A percentile compares a stretch with the other conserved stretches of the same genome.
phyloP scores from a whole-genome alignment of 2,888 invertebrate species.

The Leucophora obtusa region DNA sequence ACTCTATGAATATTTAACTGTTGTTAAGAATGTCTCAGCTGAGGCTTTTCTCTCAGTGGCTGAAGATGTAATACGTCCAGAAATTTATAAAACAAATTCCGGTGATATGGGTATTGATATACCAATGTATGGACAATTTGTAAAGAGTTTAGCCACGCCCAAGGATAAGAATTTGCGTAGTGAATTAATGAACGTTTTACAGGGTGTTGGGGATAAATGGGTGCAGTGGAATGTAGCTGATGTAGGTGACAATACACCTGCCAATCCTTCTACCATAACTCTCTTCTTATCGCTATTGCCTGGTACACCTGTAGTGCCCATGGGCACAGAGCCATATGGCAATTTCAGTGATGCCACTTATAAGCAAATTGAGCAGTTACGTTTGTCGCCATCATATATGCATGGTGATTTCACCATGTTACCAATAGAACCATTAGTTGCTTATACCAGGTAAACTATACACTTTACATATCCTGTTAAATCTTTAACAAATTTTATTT shows the following conservation, averaged over 20 bases:
- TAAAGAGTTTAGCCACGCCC: constrained; percentile 67
- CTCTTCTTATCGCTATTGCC: constrained; percentile 88
- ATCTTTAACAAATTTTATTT: neutral
- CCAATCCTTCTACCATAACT: constrained; percentile 79
- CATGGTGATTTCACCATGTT: constrained; percentile 81
- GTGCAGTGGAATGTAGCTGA: constrained; percentile 77
- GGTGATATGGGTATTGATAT: constrained; percentile 74
- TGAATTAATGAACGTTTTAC: constrained; percentile 69
- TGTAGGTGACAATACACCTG: constrained; percentile 45
- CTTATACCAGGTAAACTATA: constrained; percentile 83
- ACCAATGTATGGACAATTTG: constrained; percentile 75
- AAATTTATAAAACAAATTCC: constrained; percentile 70
- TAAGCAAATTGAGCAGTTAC: constrained; percentile 77
- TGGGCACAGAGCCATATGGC: constrained; percentile 68
- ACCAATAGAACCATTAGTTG: constrained; percentile 81
- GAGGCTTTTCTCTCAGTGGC: constrained; percentile 78
- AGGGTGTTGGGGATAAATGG: constrained; percentile 72
- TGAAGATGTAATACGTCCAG: constrained; percentile 74
- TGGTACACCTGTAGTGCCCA: constrained; percentile 84
- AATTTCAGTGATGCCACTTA: constrained; percentile 68
- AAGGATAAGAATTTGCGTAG: constrained; percentile 69
- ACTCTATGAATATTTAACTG: constrained; percentile 82
- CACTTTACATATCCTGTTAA: neutral
- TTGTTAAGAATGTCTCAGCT: constrained; percentile 81
- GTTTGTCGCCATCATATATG: constrained; percentile 82